phyloP scores from a whole-genome alignment of 2,888 invertebrate genomes.

The Drosophila infuscata region DNA sequence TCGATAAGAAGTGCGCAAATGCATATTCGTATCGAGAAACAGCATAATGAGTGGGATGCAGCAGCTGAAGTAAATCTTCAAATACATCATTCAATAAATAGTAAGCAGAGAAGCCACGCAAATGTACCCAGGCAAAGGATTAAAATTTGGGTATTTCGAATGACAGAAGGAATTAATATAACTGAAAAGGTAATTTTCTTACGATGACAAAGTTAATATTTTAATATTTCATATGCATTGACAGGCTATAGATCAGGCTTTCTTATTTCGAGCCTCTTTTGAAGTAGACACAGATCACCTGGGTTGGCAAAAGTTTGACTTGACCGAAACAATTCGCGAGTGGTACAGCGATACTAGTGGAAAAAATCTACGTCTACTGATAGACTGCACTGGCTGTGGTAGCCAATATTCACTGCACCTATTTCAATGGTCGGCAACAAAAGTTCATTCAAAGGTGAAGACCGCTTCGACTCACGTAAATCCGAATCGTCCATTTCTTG shows the following conservation, averaged over 20 bases:
- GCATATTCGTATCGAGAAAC: conserved; percentile 87
- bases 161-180: conserved; percentile 70
- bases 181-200: conserved; percentile 74
- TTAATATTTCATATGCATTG: conserved; percentile 20
- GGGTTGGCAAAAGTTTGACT: conserved; percentile 95
- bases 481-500: conserved; percentile 92
- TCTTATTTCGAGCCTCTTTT: conserved; percentile 87
- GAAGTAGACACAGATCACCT: conserved; percentile 88
- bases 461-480: conserved; percentile 83
- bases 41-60: conserved; percentile 31
- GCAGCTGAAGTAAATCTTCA: conserved; percentile 19
- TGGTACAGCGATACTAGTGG: conserved; percentile 87
- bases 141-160: conserved; percentile 83
- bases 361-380: conserved; percentile 89
- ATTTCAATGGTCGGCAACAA: conserved; percentile 75
- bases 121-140: conserved; percentile 58
- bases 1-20: conserved; percentile 92
- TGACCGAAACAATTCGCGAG: conserved; percentile 90
- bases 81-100: conserved; percentile 35
- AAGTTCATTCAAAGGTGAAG: conserved; percentile 18
- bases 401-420: conserved; percentile 90
- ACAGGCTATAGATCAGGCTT: conserved; percentile 87
- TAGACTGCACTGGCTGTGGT: conserved; percentile 94
- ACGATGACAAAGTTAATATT: background rate
- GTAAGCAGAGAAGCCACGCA: conserved; percentile 32